Evolutionary conservation across 2,888 invertebrate genomes (phyloP).

Genomic region (Philaethria dido): DNA sequence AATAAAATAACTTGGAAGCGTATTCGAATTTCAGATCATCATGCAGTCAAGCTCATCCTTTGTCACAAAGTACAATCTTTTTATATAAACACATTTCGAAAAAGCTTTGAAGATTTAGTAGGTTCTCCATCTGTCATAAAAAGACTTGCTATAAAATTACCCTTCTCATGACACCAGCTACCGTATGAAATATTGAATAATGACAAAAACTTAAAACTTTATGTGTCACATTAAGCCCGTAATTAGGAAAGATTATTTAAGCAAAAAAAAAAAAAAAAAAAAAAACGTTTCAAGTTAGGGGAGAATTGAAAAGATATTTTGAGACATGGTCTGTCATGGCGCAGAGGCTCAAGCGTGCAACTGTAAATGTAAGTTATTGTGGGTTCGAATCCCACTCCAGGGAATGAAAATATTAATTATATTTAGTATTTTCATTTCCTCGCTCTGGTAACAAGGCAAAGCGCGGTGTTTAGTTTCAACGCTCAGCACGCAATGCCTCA

Average conservation of each 20-base stretch:
- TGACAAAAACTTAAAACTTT: constrained; percentile 13
- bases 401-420: no score
- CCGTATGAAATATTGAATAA: constrained; percentile 1
- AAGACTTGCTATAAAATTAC: not conserved
- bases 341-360: no score
- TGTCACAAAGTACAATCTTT: not conserved
- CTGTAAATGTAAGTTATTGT: no score
- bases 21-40: not conserved
- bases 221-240: constrained; percentile 19
- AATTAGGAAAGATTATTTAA: constrained; percentile 25
- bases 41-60: not conserved
- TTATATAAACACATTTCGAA: constrained; percentile 2
- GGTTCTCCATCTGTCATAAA: not conserved
- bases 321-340: constrained; percentile 58
- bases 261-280: constrained; percentile 28
- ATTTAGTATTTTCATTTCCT: no score
- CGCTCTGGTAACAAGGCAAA: no score
- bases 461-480: no score
- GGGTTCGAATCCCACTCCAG: no score
- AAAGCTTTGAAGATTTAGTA: constrained; percentile 3
- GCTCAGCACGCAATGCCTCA: no score
- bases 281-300: constrained; percentile 41
- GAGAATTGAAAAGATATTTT: constrained; percentile 45
- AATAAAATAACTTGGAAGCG: not conserved
- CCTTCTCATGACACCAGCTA: not conserved